These are phyloP conservation scores for Coptodon rendalli DNA, from an alignment of 2,113 vertebrate genomes.

Conservation along the genomic window DNA sequence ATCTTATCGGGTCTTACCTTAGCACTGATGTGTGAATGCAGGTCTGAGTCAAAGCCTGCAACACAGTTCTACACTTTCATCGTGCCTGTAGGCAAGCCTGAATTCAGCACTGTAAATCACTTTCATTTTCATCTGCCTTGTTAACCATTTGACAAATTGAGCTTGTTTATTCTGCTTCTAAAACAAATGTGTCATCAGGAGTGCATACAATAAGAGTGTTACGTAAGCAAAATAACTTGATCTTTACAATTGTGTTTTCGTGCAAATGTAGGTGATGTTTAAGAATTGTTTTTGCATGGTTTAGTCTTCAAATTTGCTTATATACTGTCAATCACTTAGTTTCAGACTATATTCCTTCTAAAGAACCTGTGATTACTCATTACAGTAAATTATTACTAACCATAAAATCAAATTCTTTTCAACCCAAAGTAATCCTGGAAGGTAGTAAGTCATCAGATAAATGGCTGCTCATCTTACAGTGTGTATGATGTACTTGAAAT, in stretches of 20 bases:
- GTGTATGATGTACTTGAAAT: neutral
- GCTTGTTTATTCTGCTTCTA: neutral
- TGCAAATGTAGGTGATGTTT: neutral
- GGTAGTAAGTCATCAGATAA: neutral
- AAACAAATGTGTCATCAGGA: neutral
- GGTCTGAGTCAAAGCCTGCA: neutral
- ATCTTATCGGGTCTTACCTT: neutral
- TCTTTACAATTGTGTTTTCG: neutral
- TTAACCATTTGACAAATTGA: slow-evolving; percentile 20
- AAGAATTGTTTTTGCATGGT: neutral
- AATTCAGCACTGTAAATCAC: neutral
- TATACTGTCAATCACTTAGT: neutral
- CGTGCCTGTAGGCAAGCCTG: neutral
- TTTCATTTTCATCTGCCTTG: slow-evolving; percentile 4
- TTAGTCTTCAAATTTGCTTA: neutral
- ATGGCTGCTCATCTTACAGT: neutral
- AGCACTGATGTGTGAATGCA: neutral
- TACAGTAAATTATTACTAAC: neutral
- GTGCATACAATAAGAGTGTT: neutral
- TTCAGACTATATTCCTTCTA: neutral
- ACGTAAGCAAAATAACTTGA: neutral
- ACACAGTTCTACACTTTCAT: neutral
- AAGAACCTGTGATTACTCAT: neutral
- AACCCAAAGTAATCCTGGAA: neutral
- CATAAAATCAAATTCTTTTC: neutral